Conservation (phyloP, 2,888 invertebrate genomes). For the Cerceris rybyensis region DNA sequence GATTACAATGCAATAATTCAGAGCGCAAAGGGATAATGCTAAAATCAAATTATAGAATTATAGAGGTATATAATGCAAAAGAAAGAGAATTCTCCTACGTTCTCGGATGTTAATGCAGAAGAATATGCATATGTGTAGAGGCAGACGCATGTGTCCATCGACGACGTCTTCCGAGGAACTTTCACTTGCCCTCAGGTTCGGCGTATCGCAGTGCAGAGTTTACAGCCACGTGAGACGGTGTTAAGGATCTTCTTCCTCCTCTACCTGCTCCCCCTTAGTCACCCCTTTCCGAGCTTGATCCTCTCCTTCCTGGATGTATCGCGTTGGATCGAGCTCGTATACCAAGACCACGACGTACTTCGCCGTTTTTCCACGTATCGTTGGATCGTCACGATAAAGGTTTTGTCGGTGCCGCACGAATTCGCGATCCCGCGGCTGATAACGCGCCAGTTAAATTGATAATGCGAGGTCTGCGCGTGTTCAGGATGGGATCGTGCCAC, state of each 20-base stretch:
- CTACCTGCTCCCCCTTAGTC: constrained; percentile 29
- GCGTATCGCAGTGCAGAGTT: constrained; percentile 66
- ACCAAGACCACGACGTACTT: not conserved
- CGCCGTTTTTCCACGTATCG: constrained; percentile 12
- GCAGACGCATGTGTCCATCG: constrained; percentile 42
- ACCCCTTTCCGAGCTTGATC: constrained; percentile 19
- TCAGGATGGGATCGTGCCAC: not conserved
- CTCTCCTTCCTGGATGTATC: constrained; percentile 21
- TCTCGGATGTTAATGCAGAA: not conserved
- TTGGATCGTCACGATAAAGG: constrained; percentile 9
- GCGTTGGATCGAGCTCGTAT: constrained; percentile 17
- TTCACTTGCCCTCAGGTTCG: constrained; percentile 77
- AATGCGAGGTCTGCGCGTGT: not conserved
- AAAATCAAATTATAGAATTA: no score
- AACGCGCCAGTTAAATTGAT: constrained; percentile 1
- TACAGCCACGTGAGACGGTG: constrained; percentile 71
- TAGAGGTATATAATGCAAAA: no score
- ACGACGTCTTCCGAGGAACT: constrained; percentile 71
- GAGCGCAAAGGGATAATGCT: no score
- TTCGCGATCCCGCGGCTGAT: not conserved
- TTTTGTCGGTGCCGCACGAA: constrained; percentile 6
- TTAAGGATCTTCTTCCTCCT: constrained; percentile 68
- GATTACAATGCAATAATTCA: no score
- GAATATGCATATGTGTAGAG: not conserved
- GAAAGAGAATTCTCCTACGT: no score